Evolutionary conservation across 2,888 invertebrate species (phyloP).

Genomic region (Ecliptopera silaceata): DNA sequence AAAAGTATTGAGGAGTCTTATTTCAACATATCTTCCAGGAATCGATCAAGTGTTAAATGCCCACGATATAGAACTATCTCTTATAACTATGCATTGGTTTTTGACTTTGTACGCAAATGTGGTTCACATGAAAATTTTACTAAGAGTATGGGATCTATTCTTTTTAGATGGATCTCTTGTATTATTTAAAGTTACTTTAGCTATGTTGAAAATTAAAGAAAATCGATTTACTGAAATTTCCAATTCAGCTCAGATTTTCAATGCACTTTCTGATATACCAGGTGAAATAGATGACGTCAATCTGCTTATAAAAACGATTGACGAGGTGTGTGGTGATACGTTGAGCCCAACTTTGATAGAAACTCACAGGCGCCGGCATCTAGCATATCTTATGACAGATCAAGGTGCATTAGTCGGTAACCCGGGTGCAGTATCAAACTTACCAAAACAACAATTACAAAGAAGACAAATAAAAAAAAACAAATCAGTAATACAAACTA

Average conservation of each 20-base stretch:
- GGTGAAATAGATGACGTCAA: constrained; percentile 96
- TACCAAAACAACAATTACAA: constrained; percentile 96
- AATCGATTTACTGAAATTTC: constrained; percentile 91
- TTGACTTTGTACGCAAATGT: constrained; percentile 98
- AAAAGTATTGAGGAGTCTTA: constrained; percentile 95
- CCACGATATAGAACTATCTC: constrained; percentile 96
- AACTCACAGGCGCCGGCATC: constrained; percentile 94
- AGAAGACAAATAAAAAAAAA: constrained; percentile 94
- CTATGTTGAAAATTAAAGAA: constrained; percentile 94
- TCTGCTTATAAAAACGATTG: constrained; percentile 89
- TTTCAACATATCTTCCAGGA: constrained; percentile 94
- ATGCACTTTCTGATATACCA: constrained; percentile 97
- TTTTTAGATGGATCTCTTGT: constrained; percentile 98
- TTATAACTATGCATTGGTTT: constrained; percentile 99
- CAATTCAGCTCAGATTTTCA: constrained; percentile 99
- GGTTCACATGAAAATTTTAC: constrained; percentile 96
- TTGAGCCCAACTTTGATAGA: constrained; percentile 93
- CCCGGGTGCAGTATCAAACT: constrained; percentile 93
- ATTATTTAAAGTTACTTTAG: constrained; percentile 96
- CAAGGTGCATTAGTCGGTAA: constrained; percentile 96
- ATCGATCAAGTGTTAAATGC: constrained; percentile 95
- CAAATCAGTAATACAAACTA: constrained; percentile 94
- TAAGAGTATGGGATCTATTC: constrained; percentile 97
- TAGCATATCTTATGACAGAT: constrained; percentile 98
- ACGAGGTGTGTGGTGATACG: constrained; percentile 89